Percentiles rank a stretch among this genome's conserved stretches.
These are phyloP conservation scores for Otus sunia DNA, from an alignment of 2,113 vertebrate genomes.

Conservation along the genomic window DNA sequence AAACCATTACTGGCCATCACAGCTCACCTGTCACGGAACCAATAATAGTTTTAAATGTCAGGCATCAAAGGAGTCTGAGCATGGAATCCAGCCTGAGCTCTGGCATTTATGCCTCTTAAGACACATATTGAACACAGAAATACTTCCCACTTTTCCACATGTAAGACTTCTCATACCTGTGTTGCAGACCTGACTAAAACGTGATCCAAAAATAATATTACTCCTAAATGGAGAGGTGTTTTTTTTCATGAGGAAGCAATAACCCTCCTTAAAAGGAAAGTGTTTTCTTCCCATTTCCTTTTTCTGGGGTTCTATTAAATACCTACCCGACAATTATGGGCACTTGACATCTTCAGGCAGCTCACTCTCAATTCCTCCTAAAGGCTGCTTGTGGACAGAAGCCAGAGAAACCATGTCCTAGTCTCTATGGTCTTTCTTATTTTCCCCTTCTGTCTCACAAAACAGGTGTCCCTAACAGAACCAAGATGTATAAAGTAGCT, in stretches of 20 bases:
- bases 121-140: background rate
- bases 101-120: background rate
- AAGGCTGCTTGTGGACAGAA: background rate
- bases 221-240: background rate
- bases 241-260: background rate
- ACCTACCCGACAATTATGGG: background rate
- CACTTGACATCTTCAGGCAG: background rate
- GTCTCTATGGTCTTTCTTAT: background rate
- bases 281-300: background rate
- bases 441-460: background rate
- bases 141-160: background rate
- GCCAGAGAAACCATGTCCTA: background rate
- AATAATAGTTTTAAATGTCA: background rate
- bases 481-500: background rate
- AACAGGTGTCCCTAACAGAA: background rate
- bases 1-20: background rate
- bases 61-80: constrained; percentile 12
- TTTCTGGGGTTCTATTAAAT: background rate
- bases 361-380: background rate
- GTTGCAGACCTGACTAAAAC: background rate
- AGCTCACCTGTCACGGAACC: constrained; percentile 1
- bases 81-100: background rate
- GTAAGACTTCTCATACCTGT: background rate
- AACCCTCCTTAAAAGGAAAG: background rate
- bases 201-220: background rate